Evolutionary conservation across 2,797 vertebrate species (phyloP), one percentile per base, ranked within the genome.

Genomic region (Myotis planiceps): DNA sequence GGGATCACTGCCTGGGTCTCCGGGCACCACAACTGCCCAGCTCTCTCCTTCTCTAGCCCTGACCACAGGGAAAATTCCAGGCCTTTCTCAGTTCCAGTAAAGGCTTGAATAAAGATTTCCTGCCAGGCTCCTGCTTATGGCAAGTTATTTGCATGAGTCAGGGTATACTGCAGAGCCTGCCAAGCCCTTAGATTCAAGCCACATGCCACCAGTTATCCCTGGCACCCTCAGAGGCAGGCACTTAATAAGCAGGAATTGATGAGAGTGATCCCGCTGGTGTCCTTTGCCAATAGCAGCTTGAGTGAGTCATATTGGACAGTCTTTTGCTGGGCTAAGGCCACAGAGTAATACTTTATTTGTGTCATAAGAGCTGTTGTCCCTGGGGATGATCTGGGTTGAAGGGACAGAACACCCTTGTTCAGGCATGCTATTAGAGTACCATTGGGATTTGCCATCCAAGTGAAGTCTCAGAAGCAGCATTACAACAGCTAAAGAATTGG

Each of bases 391-490:
- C 21, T 0, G 75, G 83, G 55, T 0, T 6, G 55, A 18, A 32
- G 29, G 49, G 47, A 89, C 58, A 87, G 53, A 45, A 9, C 9
- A 0, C 32, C 51, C 74, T 81, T 95, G 87, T 65, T 25, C 47
- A 47, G 75, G 23, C 1, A 4, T 32, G 45, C 16, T 9, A 0
- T 16, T 32, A 12, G 18, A 37, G 14, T 4, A 1, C 42, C 37
- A 9, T 1, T 8, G 39, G 85, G 82, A 63, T 29, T 3, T 45
- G 66, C 16, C 0, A 0, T 47, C 25, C 1, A 29, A 47, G 47
- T 55, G 83, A 37, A 23, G 39, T 5, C 27, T 96, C 87, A 60
- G 78, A 63, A 74, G 60, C 78, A 75, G 37, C 4, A 6, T 21
- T 29, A 60, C 66, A 58, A 15, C 18, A 15, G 69, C 78, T 10